Evolutionary conservation across 2,113 vertebrate species (phyloP), one percentile per base, ranked within the genome.

Genomic region (Dendrocopos noguchii): DNA sequence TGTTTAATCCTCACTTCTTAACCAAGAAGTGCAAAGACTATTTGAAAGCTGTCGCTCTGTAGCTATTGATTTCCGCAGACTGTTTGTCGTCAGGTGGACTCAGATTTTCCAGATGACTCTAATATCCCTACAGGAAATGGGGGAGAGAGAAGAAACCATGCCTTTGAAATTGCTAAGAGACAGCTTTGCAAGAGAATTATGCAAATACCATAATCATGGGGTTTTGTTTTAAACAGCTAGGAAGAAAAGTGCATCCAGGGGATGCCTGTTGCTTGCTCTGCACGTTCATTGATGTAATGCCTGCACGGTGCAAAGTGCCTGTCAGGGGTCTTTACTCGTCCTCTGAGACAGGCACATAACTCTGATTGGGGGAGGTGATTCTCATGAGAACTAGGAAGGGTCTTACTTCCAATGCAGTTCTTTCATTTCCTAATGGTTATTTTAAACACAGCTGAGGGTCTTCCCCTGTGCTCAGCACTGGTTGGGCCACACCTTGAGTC

Each of bases 51-150:
- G 65, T 63, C 90, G 59, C 80, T 57, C 11, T 9, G 63, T 78
- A 92, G 44, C 71, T 84, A 11, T 65, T 79, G 39, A 66, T 77
- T 92, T 78, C 78, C 63, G 24, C 33, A 83, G 50, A 80, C 57
- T 90, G 65, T 88, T 67, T 90, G 24, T 68, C 86, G 53, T 95
- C 67, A 87, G 57, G 78, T 84, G 77, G 74, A 88, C 39, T 78
- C 68, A 18, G 66, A 73, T 80, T 92, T 96, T 88, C 88, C 95
- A 85, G 79, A 68, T 85, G 78, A 90, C 33, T 29, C 3, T 55
- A 52, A 83, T 60, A 80, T 70, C 47, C 70, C 34, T 83, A 70
- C 50, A 85, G 82, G 68, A 88, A 93, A 82, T 36, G 36, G 33
- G 47, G 34, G 64, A 42, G 44, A 15, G 66, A 79, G 59, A 61